These are phyloP conservation scores for Leptobrachium leishanense DNA, from an alignment of 2,113 vertebrate genomes.

Conservation along the genomic window DNA sequence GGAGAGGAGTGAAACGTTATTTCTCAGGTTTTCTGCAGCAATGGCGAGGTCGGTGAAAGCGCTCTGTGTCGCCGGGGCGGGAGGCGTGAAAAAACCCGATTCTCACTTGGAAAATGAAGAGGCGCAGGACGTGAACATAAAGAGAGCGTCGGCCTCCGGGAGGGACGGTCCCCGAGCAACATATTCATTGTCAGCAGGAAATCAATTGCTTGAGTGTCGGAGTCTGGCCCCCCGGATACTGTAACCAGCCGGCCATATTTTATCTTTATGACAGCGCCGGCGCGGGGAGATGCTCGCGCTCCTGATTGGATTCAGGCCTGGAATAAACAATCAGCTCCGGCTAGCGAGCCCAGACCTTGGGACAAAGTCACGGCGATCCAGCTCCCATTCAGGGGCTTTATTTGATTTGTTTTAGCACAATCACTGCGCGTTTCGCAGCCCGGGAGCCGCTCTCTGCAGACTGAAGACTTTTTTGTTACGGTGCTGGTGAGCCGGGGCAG, in stretches of 20 bases:
- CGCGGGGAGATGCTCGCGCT: not conserved
- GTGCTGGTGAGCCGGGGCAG: too few relatives aligned
- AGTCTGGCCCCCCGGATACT: not conserved
- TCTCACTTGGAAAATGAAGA: not conserved
- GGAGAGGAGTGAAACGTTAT: too few relatives aligned
- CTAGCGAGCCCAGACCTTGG: not conserved
- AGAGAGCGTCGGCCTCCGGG: not conserved
- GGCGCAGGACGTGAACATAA: not conserved
- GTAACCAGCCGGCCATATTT: not conserved
- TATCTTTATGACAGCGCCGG: constrained; percentile 1
- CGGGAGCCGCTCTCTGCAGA: too few relatives aligned
- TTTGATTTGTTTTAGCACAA: too few relatives aligned
- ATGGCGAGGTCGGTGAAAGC: not conserved
- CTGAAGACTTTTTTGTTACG: too few relatives aligned
- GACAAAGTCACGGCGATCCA: not conserved
- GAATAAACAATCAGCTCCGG: not conserved
- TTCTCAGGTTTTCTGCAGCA: too few relatives aligned
- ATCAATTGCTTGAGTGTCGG: not conserved
- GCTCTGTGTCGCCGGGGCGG: not conserved
- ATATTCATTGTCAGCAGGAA: not conserved
- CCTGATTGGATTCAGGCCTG: not conserved
- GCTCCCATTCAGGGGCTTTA: too few relatives aligned
- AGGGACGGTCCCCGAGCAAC: not conserved
- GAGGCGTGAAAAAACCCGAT: not conserved
- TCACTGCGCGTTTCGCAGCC: too few relatives aligned